Conservation (phyloP, 2,888 invertebrate species). For the Lutraria lutraria region DNA sequence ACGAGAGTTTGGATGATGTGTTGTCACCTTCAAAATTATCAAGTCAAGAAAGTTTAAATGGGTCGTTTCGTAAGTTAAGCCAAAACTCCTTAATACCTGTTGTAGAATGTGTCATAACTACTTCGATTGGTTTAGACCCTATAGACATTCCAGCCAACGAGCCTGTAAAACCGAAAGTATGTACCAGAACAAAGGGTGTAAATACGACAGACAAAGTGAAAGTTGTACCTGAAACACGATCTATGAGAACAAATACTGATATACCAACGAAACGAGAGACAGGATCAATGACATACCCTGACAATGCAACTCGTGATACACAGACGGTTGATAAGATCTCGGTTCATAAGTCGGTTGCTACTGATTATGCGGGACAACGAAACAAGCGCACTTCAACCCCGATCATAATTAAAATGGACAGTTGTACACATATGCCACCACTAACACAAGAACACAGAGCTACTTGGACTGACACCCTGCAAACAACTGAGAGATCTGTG, state of each 20-base stretch:
- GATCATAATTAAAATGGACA: slow-evolving; percentile 71
- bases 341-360: slow-evolving; percentile 66
- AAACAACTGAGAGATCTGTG: slow-evolving; percentile 79
- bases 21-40: slow-evolving; percentile 53
- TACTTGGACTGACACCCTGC: slow-evolving; percentile 78
- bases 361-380: slow-evolving; percentile 76
- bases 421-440: slow-evolving; percentile 75
- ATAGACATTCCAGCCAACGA: slow-evolving; percentile 59
- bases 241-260: slow-evolving; percentile 71
- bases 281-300: slow-evolving; percentile 69
- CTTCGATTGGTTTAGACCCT: slow-evolving; percentile 67
- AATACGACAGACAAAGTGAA: slow-evolving; percentile 74
- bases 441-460: slow-evolving; percentile 70
- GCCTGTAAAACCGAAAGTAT: slow-evolving; percentile 26
- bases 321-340: slow-evolving; percentile 70
- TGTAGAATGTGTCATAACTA: slow-evolving; percentile 61
- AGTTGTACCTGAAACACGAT: slow-evolving; percentile 70
- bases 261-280: slow-evolving; percentile 57
- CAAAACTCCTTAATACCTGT: slow-evolving; percentile 56
- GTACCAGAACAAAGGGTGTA: slow-evolving; percentile 63
- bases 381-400: slow-evolving; percentile 77
- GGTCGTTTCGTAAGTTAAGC: slow-evolving; percentile 56
- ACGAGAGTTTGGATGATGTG: slow-evolving; percentile 63
- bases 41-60: slow-evolving; percentile 69
- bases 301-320: slow-evolving; percentile 66